phyloP scores from a whole-genome alignment of 2,888 invertebrate genomes.

The Apantesis nais region DNA sequence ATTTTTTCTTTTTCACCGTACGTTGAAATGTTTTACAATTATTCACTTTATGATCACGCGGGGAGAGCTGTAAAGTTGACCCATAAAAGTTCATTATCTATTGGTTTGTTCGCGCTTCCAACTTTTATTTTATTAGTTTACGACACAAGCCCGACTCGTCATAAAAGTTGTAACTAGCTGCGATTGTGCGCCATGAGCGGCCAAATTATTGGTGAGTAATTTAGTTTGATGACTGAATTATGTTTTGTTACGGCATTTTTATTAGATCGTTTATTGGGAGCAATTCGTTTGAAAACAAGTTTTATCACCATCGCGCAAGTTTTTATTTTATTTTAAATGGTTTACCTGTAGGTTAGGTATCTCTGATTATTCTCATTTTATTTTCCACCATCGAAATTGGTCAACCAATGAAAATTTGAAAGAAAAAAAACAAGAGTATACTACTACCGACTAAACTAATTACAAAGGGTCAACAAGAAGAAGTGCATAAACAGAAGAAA shows the following conservation, averaged over 20 bases:
- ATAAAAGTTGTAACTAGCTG: constrained; percentile 67
- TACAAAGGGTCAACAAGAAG: no score
- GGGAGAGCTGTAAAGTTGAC: constrained; percentile 83
- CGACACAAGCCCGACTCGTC: constrained; percentile 57
- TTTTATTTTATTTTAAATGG: constrained; percentile 33
- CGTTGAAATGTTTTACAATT: constrained; percentile 37
- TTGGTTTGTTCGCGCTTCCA: constrained; percentile 82
- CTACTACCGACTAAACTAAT: no score
- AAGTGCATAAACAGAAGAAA: no score
- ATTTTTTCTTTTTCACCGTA: constrained; percentile 1
- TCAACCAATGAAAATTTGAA: no score
- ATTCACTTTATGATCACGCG: constrained; percentile 72
- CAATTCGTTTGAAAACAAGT: constrained; percentile 40
- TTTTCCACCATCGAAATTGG: no score
- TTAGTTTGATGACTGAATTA: constrained; percentile 53
- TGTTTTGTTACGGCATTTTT: constrained; percentile 52
- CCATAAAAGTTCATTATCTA: constrained; percentile 86
- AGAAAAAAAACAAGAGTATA: no score
- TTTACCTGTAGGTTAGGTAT: constrained; percentile 16
- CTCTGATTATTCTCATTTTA: constrained; percentile 19
- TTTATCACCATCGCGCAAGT: constrained; percentile 38
- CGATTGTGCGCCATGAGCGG: constrained; percentile 49
- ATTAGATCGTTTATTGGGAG: constrained; percentile 47
- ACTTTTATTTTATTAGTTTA: constrained; percentile 84
- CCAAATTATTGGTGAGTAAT: constrained; percentile 49